Percentiles rank a stretch among this genome's conserved stretches.
These are phyloP conservation scores for Leguminivora glycinivorella DNA, from an alignment of 1,140 invertebrate species.

Conservation along the genomic window DNA sequence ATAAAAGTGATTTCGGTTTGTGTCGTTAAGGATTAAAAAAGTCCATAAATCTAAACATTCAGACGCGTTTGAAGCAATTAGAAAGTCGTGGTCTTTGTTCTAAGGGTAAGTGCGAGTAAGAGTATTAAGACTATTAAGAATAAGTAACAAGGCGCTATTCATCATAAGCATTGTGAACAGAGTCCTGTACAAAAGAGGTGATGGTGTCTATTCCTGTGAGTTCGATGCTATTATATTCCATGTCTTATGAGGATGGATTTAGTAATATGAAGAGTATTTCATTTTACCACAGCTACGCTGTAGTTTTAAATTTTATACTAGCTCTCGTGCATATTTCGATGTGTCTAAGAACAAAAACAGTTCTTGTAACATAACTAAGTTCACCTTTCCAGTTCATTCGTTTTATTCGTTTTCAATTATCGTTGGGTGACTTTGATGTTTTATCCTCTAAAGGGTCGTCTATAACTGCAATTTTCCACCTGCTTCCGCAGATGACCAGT, in stretches of 20 bases:
- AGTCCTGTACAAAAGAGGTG: constrained; percentile 16
- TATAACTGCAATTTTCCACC: not conserved
- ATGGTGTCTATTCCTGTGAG: constrained; percentile 15
- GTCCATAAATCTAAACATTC: constrained; percentile 40
- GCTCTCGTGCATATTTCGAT: too few relatives aligned
- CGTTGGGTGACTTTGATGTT: not conserved
- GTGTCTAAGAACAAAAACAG: too few relatives aligned
- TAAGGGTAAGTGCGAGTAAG: constrained; percentile 28
- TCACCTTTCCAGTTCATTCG: not conserved
- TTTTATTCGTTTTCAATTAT: not conserved
- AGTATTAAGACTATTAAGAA: too few relatives aligned
- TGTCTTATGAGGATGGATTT: not conserved
- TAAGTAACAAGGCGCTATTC: constrained; percentile 21
- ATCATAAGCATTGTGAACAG: constrained; percentile 13
- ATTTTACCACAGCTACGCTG: not conserved
- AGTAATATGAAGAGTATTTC: not conserved
- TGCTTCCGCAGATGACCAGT: constrained; percentile 10
- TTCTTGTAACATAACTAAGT: not conserved
- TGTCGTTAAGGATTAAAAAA: constrained; percentile 39
- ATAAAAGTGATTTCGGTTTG: constrained; percentile 32
- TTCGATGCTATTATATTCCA: not conserved
- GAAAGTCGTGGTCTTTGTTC: constrained; percentile 56
- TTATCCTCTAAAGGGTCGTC: not conserved
- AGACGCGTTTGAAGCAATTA: constrained; percentile 51
- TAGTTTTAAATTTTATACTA: not conserved